These are phyloP conservation scores for Seriola aureovittata DNA, from an alignment of 2,113 vertebrate species.

Conservation along the genomic window DNA sequence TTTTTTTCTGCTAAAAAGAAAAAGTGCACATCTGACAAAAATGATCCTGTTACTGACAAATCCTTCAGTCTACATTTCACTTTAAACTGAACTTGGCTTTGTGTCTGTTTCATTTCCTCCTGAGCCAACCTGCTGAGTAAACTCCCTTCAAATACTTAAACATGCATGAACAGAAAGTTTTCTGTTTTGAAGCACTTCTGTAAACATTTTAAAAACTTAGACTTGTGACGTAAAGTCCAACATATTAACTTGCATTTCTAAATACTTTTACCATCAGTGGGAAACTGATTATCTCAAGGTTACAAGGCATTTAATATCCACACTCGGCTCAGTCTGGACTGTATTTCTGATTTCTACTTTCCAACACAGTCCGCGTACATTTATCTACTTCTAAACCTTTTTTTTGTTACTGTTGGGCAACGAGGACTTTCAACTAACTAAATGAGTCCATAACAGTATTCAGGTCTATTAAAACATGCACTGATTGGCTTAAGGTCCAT, in stretches of 20 bases:
- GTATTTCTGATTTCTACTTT: background rate
- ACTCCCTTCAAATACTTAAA: background rate
- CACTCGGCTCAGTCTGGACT: conserved; percentile 32
- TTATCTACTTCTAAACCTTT: background rate
- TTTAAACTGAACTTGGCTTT: background rate
- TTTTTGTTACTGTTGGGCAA: background rate
- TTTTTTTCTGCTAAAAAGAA: background rate
- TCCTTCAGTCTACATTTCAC: background rate
- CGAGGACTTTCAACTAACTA: background rate
- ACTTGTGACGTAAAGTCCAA: background rate
- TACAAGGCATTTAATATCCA: conserved; percentile 38
- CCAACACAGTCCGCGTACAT: background rate
- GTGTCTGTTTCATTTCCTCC: background rate
- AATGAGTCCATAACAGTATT: background rate
- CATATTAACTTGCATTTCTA: background rate
- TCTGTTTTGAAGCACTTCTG: background rate
- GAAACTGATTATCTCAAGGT: conserved; percentile 40
- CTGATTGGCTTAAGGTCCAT: background rate
- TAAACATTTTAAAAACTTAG: conserved; percentile 25
- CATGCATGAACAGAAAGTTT: background rate
- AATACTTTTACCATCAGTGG: background rate
- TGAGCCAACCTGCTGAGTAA: background rate
- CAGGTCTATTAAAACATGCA: background rate
- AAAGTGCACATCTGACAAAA: conserved; percentile 64
- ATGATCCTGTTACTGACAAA: background rate